Evolutionary conservation across 1,140 invertebrate genomes (phyloP).

Genomic region (Lepeophtheirus salmonis): DNA sequence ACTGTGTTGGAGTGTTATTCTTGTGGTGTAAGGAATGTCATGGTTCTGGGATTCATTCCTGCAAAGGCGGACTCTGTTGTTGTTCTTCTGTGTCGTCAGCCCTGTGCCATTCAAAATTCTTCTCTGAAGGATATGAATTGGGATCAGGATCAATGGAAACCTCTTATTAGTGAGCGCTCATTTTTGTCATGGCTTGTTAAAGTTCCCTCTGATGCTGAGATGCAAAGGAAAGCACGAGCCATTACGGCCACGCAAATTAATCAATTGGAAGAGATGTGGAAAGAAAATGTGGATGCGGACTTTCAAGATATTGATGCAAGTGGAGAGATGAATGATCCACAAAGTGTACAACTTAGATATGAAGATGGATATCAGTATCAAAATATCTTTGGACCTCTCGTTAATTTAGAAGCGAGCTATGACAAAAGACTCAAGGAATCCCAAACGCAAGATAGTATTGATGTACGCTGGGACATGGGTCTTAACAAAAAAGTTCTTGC

Average conservation of each 20-base stretch:
- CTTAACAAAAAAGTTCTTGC: slow-evolving; percentile 95
- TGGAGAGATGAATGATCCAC: slow-evolving; percentile 88
- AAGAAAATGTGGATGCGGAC: slow-evolving; percentile 89
- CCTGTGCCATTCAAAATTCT: slow-evolving; percentile 87
- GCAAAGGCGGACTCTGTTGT: slow-evolving; percentile 98
- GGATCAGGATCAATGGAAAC: slow-evolving; percentile 98
- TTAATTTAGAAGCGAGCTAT: slow-evolving; percentile 94
- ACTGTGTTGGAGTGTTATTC: slow-evolving; percentile 96
- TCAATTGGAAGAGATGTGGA: slow-evolving; percentile 95
- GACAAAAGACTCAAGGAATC: slow-evolving; percentile 95
- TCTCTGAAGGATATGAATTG: slow-evolving; percentile 24
- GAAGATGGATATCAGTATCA: slow-evolving; percentile 93
- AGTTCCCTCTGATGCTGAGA: slow-evolving; percentile 82
- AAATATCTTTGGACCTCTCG: slow-evolving; percentile 91
- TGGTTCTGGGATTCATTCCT: slow-evolving; percentile 94
- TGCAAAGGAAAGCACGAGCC: slow-evolving; percentile 69
- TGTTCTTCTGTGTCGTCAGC: slow-evolving; percentile 89
- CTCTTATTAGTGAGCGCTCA: slow-evolving; percentile 81
- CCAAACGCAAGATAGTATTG: slow-evolving; percentile 94
- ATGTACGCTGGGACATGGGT: slow-evolving; percentile 94
- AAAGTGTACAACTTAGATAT: slow-evolving; percentile 67
- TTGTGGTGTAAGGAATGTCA: slow-evolving; percentile 91
- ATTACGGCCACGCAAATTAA: slow-evolving; percentile 92
- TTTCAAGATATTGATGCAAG: slow-evolving; percentile 95
- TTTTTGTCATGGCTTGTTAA: slow-evolving; percentile 94